A percentile compares a stretch with the other conserved stretches of the same genome.
These are phyloP conservation scores for Drosophila colorata DNA, from an alignment of 2,888 invertebrate species.

Conservation along the genomic window DNA sequence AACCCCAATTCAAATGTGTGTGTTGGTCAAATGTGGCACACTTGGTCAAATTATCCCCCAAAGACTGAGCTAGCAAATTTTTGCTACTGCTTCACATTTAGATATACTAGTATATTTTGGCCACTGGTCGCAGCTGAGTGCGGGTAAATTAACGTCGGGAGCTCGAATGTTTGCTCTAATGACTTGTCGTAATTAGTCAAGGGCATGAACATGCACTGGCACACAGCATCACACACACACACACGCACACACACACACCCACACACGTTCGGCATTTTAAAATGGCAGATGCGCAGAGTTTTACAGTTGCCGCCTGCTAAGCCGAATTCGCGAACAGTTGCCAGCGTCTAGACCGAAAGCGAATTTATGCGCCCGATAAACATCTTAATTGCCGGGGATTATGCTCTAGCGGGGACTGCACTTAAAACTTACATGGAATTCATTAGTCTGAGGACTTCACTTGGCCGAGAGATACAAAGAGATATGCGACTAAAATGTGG, in stretches of 20 bases:
- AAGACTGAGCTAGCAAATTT: not conserved
- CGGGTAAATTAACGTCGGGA: conserved; percentile 9
- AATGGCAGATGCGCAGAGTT: conserved; percentile 34
- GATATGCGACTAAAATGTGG: conserved; percentile 16
- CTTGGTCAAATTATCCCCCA: not conserved
- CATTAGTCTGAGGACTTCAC: conserved; percentile 28
- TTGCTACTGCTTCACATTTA: not conserved
- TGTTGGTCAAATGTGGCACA: not conserved
- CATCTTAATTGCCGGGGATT: conserved; percentile 76
- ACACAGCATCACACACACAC: conserved; percentile 3
- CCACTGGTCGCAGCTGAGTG: not conserved
- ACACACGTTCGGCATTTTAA: conserved; percentile 17
- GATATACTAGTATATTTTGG: not conserved
- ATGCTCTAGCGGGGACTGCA: conserved; percentile 48
- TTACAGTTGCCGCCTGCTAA: conserved; percentile 42
- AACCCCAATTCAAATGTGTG: too few species aligned
- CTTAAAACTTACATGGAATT: conserved; percentile 31
- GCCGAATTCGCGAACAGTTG: conserved; percentile 25
- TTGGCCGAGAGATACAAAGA: not conserved
- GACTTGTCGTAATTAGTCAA: conserved; percentile 47
- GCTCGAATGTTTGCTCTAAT: conserved; percentile 18
- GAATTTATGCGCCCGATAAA: conserved; percentile 64
- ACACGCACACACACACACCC: conserved; percentile 9
- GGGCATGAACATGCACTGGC: conserved; percentile 27
- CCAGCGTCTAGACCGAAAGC: conserved; percentile 64